Evolutionary conservation across 2,113 vertebrate species (phyloP).

Genomic region (Ciconia stormi): DNA sequence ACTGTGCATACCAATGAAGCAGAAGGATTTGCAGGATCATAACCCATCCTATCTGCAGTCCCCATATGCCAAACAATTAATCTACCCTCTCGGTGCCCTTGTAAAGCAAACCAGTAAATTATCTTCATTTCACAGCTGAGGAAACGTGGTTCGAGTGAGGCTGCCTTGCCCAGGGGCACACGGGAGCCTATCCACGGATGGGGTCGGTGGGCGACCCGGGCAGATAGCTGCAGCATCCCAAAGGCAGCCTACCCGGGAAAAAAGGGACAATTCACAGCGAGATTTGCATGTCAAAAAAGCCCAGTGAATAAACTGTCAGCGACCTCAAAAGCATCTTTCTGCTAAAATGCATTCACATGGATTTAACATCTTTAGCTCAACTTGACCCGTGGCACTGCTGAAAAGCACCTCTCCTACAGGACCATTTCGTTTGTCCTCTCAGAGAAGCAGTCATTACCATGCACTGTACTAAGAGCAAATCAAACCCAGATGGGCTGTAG

Average conservation of each 20-base stretch:
- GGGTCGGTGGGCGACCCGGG: neutral
- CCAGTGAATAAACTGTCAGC: neutral
- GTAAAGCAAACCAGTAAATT: neutral
- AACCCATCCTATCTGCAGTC: neutral
- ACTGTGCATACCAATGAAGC: fast-evolving
- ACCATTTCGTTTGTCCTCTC: neutral
- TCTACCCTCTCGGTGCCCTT: neutral
- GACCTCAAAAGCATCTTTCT: slow-evolving; percentile 20
- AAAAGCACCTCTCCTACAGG: neutral
- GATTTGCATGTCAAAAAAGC: neutral
- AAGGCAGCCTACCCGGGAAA: neutral
- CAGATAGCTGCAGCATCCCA: neutral
- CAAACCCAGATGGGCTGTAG: neutral
- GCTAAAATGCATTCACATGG: neutral
- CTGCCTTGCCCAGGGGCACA: fast-evolving
- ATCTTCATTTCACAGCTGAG: slow-evolving; percentile 17
- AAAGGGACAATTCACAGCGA: neutral
- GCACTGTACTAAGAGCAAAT: neutral
- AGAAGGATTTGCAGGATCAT: neutral
- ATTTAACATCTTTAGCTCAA: neutral
- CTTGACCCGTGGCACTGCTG: neutral
- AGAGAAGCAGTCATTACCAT: fast-evolving
- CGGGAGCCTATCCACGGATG: fast-evolving
- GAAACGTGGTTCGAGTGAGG: neutral
- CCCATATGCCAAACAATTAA: neutral